phyloP scores from a whole-genome alignment of 2,113 vertebrate species.

The Danio rerio region GRCz12tu NC_133180.1:21744501-21745000 shows the following conservation, averaged over 20 bases:
- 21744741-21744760: background rate
- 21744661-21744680: no score
- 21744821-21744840: background rate
- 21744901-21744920: background rate
- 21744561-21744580: no score
- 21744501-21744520: no score
- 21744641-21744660: no score
- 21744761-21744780: background rate
- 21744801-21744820: background rate
- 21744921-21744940: background rate
- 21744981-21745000: background rate
- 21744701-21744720: no score
- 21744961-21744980: conserved; percentile 18
- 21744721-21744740: background rate
- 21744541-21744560: no score
- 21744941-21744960: conserved; percentile 21
- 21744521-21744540: no score
- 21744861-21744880: background rate
- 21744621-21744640: no score
- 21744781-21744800: background rate
- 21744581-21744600: no score
- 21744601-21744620: background rate
- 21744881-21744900: background rate
- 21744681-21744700: no score
- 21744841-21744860: background rate